Evolutionary conservation across 1,140 invertebrate species (phyloP).

Genomic region (Formica exsecta): DNA sequence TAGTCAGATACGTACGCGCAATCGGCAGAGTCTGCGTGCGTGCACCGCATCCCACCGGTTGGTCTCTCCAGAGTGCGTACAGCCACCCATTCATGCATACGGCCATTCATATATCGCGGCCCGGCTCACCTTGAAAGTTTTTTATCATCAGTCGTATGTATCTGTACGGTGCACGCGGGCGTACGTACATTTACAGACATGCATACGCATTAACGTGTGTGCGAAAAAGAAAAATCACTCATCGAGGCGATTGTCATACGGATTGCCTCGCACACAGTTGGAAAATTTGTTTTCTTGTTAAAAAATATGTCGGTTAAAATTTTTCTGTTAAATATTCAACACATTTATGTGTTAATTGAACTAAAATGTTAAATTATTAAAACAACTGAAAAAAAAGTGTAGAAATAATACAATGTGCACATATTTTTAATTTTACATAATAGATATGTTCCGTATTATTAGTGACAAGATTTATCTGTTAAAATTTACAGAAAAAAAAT

Average conservation of each 20-base stretch:
- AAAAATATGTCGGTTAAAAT: no score
- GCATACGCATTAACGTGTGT: not conserved
- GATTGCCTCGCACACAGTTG: not conserved
- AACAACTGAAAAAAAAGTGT: no score
- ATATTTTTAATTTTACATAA: no score
- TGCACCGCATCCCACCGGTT: constrained; percentile 44
- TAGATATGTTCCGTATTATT: no score
- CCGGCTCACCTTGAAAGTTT: constrained; percentile 82
- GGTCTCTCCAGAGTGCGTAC: constrained; percentile 64
- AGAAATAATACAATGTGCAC: no score
- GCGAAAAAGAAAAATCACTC: constrained; percentile 32
- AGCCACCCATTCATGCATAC: constrained; percentile 83
- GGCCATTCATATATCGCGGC: constrained; percentile 82
- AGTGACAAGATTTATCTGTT: no score
- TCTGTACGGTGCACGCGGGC: constrained; percentile 26
- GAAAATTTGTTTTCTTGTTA: no score
- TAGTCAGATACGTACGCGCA: constrained; percentile 29
- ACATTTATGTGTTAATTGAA: no score
- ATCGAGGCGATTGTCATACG: not conserved
- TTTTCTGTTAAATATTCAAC: no score
- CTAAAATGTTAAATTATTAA: no score
- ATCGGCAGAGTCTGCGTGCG: constrained; percentile 40
- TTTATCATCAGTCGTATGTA: constrained; percentile 74
- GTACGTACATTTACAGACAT: not conserved
- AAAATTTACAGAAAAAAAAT: no score